Evolutionary conservation across 2,888 invertebrate species (phyloP), one percentile per base, ranked within the genome.

Genomic region (Endotricha flammealis): DNA sequence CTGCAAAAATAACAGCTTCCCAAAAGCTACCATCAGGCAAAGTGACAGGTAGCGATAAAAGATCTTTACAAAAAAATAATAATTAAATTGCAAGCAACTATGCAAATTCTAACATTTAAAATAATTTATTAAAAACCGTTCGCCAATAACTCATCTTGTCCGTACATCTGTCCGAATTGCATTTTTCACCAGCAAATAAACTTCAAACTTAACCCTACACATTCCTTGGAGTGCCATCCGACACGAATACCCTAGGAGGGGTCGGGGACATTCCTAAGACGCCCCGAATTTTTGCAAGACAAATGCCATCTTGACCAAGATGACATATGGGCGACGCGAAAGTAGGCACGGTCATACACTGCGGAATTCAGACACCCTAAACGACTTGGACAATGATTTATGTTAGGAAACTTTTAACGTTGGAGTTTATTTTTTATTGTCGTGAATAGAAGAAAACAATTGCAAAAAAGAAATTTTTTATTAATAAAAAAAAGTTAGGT

Each of bases 201-300:
- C 28, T 4, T 28, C 17, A 29, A 34, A 29, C 33, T 9, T 28
- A 34, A 34, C 34, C 34, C 34, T 28, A 34, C 34, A 34, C 28
- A 34, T 34, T 34, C 34, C 27, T 5, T 3, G 5, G 12, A 12
- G 27, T 12, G 8, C 10, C 4, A 12, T 27, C 27, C 28, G n/a
- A 31, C 12, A 20, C 28, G 34, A 28, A 17, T 34, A 12, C 28
- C 12, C 27, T 12, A 12, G 27, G 12, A 25, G 64, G 64, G 53
- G 58, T 57, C 59, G 64, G 56, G n/a, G 2, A 20, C 79, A 79
- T 81, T 79, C 82, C 57, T 67, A 56, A 65, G 65, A 75, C 68
- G 57, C 53, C 66, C 66, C 64, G 72, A 79, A 83, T 83, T 81
- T 82, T 79, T 81, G 80, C 81, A 77, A 82, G 83, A 83, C 80